These are phyloP conservation scores for Gadus chalcogrammus DNA, from an alignment of 2,113 vertebrate genomes.

Conservation along the genomic window DNA sequence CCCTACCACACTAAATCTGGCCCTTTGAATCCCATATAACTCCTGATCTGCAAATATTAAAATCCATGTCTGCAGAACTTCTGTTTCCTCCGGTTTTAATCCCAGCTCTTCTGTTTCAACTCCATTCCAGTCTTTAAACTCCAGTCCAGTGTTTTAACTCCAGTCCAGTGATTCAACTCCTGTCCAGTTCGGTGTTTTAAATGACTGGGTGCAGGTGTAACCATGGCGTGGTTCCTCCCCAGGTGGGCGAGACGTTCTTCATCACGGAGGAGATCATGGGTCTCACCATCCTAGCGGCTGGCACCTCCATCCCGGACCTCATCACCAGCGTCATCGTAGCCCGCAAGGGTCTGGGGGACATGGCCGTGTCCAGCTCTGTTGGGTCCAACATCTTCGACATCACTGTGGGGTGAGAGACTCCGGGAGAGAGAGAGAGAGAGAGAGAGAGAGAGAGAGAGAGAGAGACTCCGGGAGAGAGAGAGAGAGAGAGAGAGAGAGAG, in stretches of 20 bases:
- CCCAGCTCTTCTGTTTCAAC: constrained; percentile 37
- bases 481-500: background rate
- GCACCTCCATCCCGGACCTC: constrained; percentile 75
- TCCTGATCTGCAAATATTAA: too few species aligned
- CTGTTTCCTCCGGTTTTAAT: too few species aligned
- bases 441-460: too few species aligned
- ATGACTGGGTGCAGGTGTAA: too few species aligned
- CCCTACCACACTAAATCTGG: too few species aligned
- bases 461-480: too few species aligned
- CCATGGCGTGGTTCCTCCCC: background rate
- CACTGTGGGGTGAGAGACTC: constrained; percentile 69
- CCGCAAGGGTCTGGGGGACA: constrained; percentile 75
- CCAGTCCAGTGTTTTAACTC: too few species aligned
- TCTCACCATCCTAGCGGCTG: constrained; percentile 73
- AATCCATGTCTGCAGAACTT: too few species aligned
- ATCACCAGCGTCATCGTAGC: constrained; percentile 78
- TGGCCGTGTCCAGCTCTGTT: constrained; percentile 78
- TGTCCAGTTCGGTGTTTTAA: too few species aligned
- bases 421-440: background rate
- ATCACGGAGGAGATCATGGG: constrained; percentile 78
- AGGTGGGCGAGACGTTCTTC: constrained; percentile 76
- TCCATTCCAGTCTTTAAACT: too few species aligned
- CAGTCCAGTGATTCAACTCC: background rate
- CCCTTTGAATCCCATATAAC: too few species aligned
- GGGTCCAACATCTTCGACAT: constrained; percentile 80